Conservation (phyloP, 2,888 invertebrate species). For the Lithophane semibrunnea region DNA sequence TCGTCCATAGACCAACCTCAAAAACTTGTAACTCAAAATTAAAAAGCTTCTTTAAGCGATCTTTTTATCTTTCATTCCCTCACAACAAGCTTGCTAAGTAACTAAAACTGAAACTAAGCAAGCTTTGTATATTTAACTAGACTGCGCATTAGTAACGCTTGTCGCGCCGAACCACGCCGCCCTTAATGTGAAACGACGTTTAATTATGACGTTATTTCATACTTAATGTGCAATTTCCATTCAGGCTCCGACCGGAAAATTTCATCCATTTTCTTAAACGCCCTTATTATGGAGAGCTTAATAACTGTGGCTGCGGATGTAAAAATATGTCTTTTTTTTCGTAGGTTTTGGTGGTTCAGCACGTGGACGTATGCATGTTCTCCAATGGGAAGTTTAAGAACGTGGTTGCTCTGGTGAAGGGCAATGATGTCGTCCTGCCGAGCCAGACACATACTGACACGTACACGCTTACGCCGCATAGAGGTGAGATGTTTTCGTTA, state of each 20-base stretch:
- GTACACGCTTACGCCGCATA: slow-evolving; percentile 92
- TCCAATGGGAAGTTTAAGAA: slow-evolving; percentile 98
- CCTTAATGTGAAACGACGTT: slow-evolving; percentile 50
- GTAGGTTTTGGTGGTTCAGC: slow-evolving; percentile 95
- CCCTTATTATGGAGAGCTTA: slow-evolving; percentile 27
- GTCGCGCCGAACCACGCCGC: slow-evolving; percentile 25
- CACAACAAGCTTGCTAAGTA: slow-evolving; percentile 13
- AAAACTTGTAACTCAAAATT: not conserved
- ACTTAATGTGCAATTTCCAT: slow-evolving; percentile 58
- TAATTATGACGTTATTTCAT: slow-evolving; percentile 55
- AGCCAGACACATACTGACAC: slow-evolving; percentile 91
- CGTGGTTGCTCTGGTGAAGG: slow-evolving; percentile 93
- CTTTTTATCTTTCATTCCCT: not conserved
- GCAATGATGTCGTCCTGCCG: slow-evolving; percentile 92
- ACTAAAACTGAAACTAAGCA: slow-evolving; percentile 25
- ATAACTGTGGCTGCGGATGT: not conserved
- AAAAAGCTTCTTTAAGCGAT: not conserved
- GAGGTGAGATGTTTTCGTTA: slow-evolving; percentile 79
- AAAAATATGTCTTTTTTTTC: slow-evolving; percentile 24
- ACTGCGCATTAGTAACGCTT: slow-evolving; percentile 42
- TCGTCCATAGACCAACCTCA: not conserved
- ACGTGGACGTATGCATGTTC: slow-evolving; percentile 98
- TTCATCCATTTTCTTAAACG: slow-evolving; percentile 33
- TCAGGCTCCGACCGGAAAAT: slow-evolving; percentile 31
- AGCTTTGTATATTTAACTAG: slow-evolving; percentile 34